phyloP scores from a whole-genome alignment of 2,797 vertebrate species.

The Borostomias antarcticus region DNA sequence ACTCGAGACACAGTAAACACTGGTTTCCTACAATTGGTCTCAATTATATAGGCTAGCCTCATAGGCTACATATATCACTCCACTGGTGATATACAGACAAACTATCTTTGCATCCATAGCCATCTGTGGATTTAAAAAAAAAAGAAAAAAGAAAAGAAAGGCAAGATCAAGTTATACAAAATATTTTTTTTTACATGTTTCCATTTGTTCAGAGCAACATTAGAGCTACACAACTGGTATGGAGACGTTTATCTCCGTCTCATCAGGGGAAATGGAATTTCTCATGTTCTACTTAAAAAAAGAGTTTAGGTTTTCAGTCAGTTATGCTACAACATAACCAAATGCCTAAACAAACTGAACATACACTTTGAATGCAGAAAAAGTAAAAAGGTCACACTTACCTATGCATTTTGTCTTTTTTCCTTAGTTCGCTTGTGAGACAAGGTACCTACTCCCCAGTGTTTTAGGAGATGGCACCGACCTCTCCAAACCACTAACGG shows the following conservation, averaged over 20 bases:
- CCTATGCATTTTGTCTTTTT: slow-evolving; percentile 60
- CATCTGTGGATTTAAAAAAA: no score
- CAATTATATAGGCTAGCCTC: background rate
- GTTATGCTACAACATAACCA: background rate
- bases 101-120: no score
- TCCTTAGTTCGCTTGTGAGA: slow-evolving; percentile 33
- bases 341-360: background rate
- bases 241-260: no score
- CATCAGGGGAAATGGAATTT: background rate
- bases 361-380: background rate
- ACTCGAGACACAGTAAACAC: background rate
- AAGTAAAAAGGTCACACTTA: no score
- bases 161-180: no score
- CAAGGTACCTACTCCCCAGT: slow-evolving; percentile 35
- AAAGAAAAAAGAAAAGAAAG: no score
- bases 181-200: no score
- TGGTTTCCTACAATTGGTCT: background rate
- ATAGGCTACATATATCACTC: no score
- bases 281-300: background rate
- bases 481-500: slow-evolving; percentile 66
- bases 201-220: no score
- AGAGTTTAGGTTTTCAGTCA: no score
- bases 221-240: no score
- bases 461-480: slow-evolving; percentile 72
- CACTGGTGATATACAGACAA: no score